Evolutionary conservation across 2,797 vertebrate species (phyloP).

Genomic region (Heteromormyrus szaboi): DNA sequence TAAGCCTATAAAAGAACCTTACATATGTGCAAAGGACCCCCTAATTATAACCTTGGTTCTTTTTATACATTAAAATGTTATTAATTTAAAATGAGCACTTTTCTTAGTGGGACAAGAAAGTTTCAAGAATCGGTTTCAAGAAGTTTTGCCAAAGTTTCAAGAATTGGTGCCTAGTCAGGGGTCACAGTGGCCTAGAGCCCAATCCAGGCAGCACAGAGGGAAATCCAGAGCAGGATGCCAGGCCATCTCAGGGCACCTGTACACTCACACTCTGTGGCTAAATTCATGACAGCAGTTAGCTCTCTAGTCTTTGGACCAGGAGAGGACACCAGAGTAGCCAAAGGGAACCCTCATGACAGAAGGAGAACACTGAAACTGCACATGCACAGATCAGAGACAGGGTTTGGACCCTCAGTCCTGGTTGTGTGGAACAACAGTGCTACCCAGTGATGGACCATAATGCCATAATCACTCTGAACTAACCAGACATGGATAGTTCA

Average conservation of each 20-base stretch:
- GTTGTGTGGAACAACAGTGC: background rate
- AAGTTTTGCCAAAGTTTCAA: too few relatives aligned
- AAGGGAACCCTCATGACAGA: background rate
- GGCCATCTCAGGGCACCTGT: background rate
- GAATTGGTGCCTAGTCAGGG: background rate
- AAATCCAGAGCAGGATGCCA: background rate
- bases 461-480: background rate
- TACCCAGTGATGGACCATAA: background rate
- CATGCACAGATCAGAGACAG: background rate
- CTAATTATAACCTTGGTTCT: too few relatives aligned
- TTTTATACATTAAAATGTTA: too few relatives aligned
- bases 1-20: too few relatives aligned
- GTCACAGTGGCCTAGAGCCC: background rate
- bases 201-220: background rate
- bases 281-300: background rate
- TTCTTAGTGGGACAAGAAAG: too few relatives aligned
- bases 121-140: too few relatives aligned
- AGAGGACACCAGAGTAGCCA: background rate
- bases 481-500: background rate
- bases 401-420: background rate
- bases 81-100: too few relatives aligned
- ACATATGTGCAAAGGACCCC: too few relatives aligned
- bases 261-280: background rate
- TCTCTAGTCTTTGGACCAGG: background rate
- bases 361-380: background rate